These are phyloP conservation scores for Drosophila gunungcola DNA, from an alignment of 1,140 invertebrate genomes.

Conservation along the genomic window DNA sequence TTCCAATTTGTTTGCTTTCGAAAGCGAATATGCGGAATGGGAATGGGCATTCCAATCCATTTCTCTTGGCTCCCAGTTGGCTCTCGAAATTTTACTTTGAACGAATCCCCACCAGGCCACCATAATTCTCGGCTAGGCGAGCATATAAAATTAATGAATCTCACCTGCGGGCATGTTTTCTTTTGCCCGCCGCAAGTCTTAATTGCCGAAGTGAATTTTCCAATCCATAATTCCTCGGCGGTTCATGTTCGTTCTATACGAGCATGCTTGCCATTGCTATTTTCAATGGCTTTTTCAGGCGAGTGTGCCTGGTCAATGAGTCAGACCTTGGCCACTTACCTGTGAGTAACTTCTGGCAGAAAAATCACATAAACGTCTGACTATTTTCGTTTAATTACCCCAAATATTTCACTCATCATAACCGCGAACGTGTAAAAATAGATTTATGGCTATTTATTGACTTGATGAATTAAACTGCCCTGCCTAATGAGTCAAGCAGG, in stretches of 20 bases:
- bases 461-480: conserved; percentile 36
- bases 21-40: conserved; percentile 11
- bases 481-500: conserved; percentile 26
- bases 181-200: conserved; percentile 52
- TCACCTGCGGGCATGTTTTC: conserved; percentile 65
- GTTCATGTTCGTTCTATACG: not conserved
- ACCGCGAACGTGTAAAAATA: conserved; percentile 33
- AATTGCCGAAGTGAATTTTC: conserved; percentile 58
- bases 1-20: conserved; percentile 56
- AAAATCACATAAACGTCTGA: conserved; percentile 49
- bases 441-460: conserved; percentile 38
- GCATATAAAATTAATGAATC: conserved; percentile 68
- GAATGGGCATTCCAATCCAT: conserved; percentile 46
- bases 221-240: conserved; percentile 37
- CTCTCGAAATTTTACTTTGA: conserved; percentile 55
- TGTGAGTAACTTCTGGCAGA: conserved; percentile 32
- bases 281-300: conserved; percentile 19
- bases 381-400: conserved; percentile 68
- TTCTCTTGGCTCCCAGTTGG: conserved; percentile 31
- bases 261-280: not conserved
- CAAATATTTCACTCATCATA: conserved; percentile 64
- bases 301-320: conserved; percentile 44
- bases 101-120: conserved; percentile 28
- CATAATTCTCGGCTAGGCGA: conserved; percentile 23
- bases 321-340: conserved; percentile 44